phyloP scores from a whole-genome alignment of 2,797 vertebrate species.

The Tympanoctomys barrerae region DNA sequence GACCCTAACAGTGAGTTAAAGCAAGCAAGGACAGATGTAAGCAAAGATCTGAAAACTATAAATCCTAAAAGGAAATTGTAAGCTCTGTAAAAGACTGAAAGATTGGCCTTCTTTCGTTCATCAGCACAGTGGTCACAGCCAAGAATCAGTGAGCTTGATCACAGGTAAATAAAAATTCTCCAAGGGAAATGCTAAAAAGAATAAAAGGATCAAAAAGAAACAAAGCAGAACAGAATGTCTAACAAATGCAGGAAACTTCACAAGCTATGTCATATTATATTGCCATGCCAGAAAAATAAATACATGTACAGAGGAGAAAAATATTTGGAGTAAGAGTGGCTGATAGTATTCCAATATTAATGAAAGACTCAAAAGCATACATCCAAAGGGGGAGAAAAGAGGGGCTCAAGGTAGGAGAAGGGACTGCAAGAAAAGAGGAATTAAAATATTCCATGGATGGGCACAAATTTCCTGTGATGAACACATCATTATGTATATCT shows the following conservation, averaged over 20 bases:
- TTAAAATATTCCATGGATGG: not conserved
- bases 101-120: not conserved
- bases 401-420: not conserved
- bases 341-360: not conserved
- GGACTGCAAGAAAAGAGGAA: not conserved
- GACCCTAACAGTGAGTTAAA: not conserved
- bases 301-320: not conserved
- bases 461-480: not conserved
- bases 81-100: not conserved
- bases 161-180: too few relatives aligned
- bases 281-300: not conserved
- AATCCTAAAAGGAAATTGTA: not conserved
- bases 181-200: not conserved
- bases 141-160: not conserved
- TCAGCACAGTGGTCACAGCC: not conserved
- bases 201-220: not conserved
- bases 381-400: not conserved
- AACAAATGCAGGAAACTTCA: not conserved
- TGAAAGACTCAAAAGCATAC: not conserved
- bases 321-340: not conserved
- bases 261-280: not conserved
- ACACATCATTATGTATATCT: not conserved
- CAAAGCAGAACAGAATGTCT: not conserved
- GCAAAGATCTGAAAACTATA: not conserved
- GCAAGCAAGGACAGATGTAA: not conserved